Evolutionary conservation across 2,797 vertebrate genomes (phyloP), one percentile per base, ranked within the genome.

Genomic region (Coracias cyanogaster): DNA sequence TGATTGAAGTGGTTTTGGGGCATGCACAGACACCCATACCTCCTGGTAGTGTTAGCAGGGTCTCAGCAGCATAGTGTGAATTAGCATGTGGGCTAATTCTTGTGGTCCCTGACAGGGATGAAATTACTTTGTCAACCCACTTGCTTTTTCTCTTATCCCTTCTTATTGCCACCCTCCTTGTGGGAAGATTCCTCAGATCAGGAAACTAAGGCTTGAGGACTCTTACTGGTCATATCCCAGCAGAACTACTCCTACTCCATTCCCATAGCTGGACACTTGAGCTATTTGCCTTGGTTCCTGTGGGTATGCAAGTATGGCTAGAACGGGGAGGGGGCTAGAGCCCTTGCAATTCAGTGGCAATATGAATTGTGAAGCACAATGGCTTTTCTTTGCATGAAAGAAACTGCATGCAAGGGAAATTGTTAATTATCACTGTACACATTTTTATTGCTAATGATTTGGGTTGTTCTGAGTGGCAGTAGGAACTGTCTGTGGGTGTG

Each of bases 401-500:
- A 71, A 85, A 6, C n/a, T 12, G 19, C 15, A 9, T 11, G 51
- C 28, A 28, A 39, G 31, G 83, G 80, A 57, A 82, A 51, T 67
- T 4, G 41, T 80, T 86, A 74, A 94, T 95, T 90, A 82, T 26
- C 73, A 3, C n/a, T 20, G 51, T 70, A 83, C 35, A 35, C 74
- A 13, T 86, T 91, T 83, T 62, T 62, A 52, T 89, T 89, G 55
- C 80, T 90, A 52, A 86, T 31, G 80, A 57, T 94, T 86, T 90
- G 94, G 80, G 94, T 45, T 82, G 82, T 48, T 94, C 88, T 73
- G 80, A 86, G 94, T 31, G 48, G 93, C 93, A 85, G 9, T 24
- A 67, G 95, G 95, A 95, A 73, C 91, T 69, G 91, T 41, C 89
- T 95, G 65, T 25, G 87, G 65, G 19, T 71, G 91, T 8, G 94